These are phyloP conservation scores for Pogonocichla stellata DNA, from an alignment of 2,113 vertebrate species.

Conservation along the genomic window DNA sequence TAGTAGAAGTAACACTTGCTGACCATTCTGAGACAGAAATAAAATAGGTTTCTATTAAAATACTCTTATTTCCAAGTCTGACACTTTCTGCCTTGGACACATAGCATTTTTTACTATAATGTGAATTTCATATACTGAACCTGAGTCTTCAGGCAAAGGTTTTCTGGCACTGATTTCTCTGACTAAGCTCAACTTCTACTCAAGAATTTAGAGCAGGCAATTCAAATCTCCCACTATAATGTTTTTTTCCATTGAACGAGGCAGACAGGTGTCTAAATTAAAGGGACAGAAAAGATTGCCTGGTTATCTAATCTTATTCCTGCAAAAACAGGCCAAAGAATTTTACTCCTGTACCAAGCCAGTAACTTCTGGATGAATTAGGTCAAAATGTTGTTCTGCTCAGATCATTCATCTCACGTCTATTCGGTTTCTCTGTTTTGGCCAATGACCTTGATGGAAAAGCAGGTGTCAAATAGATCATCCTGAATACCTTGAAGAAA, in stretches of 20 bases:
- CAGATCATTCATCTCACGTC: not conserved
- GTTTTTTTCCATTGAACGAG: not conserved
- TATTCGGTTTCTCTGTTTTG: not conserved
- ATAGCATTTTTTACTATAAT: not conserved
- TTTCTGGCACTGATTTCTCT: not conserved
- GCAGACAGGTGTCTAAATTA: not conserved
- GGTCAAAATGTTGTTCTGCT: constrained; percentile 7
- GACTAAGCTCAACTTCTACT: not conserved
- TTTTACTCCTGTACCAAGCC: not conserved
- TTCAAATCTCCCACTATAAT: not conserved
- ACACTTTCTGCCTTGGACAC: not conserved
- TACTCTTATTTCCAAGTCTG: not conserved
- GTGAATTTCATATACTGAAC: not conserved
- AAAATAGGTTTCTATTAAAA: not conserved
- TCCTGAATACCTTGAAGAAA: not conserved
- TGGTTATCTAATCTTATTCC: constrained; percentile 15
- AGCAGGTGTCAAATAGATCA: not conserved
- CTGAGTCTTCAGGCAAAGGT: not conserved
- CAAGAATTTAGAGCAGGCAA: not conserved
- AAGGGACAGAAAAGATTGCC: not conserved
- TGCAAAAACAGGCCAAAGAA: constrained; percentile 18
- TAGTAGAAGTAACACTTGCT: not conserved
- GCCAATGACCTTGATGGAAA: not conserved
- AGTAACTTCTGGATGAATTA: constrained; percentile 9
- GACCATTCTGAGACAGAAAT: not conserved